phyloP scores from a whole-genome alignment of 2,113 vertebrate genomes.

The Polypterus bichir region DNA sequence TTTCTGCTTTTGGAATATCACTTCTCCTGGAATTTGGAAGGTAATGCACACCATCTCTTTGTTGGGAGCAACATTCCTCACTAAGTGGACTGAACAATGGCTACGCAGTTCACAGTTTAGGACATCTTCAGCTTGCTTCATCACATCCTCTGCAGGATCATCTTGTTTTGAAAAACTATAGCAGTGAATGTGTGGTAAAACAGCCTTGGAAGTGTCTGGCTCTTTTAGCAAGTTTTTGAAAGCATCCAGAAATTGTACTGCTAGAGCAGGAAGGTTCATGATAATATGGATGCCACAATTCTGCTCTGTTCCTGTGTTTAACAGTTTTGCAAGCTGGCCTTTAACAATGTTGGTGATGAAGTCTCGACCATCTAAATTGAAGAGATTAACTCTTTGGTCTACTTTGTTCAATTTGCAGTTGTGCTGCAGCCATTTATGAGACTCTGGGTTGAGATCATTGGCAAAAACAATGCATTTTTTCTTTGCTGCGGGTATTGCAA shows the following conservation, averaged over 20 bases:
- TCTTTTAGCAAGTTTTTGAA: constrained; percentile 59
- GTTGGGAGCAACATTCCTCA: constrained; percentile 86
- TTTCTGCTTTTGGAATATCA: constrained; percentile 51
- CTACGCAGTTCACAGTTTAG: constrained; percentile 56
- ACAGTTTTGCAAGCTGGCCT: constrained; percentile 56
- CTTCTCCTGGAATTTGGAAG: constrained; percentile 61
- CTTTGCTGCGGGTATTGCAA: constrained; percentile 73
- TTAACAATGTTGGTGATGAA: constrained; percentile 71
- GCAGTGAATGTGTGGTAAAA: constrained; percentile 76
- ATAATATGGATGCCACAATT: constrained; percentile 57
- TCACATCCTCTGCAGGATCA: constrained; percentile 57
- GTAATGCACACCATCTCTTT: constrained; percentile 93
- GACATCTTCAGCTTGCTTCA: constrained; percentile 44
- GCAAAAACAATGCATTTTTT: constrained; percentile 64
- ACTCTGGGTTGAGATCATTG: constrained; percentile 92
- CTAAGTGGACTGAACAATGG: constrained; percentile 59
- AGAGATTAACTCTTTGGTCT: constrained; percentile 50
- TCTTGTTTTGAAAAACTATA: constrained; percentile 83
- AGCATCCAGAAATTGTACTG: constrained; percentile 72
- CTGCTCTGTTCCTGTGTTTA: constrained; percentile 29
- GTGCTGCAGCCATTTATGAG: constrained; percentile 76
- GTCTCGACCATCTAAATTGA: constrained; percentile 80
- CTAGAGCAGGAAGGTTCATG: constrained; percentile 89
- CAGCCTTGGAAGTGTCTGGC: constrained; percentile 5
- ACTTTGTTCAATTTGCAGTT: constrained; percentile 88